Conservation (phyloP, 30 jellyfish, hydroid and myxozoan genomes). For the Cassiopea xamachana region DNA sequence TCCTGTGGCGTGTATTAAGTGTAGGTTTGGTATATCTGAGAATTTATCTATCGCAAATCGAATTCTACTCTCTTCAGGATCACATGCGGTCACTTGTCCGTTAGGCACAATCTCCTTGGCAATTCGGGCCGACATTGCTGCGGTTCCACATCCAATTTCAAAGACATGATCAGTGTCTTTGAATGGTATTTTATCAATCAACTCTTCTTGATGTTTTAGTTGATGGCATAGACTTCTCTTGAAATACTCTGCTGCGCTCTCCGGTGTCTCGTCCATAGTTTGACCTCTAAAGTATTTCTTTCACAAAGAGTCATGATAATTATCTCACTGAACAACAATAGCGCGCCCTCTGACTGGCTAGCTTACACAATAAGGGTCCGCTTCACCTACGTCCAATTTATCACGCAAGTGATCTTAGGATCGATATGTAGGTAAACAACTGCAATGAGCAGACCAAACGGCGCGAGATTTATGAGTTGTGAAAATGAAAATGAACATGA, state of each 20-base stretch:
- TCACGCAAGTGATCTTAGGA: too few relatives aligned
- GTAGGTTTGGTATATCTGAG: neutral
- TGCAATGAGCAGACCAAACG: too few relatives aligned
- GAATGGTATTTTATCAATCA: neutral
- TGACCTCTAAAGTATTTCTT: too few relatives aligned
- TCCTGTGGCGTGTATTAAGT: constrained; percentile 2
- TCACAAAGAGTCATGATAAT: too few relatives aligned
- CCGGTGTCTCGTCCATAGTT: neutral
- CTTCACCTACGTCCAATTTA: too few relatives aligned
- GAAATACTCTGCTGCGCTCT: neutral
- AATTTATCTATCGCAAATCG: constrained; percentile 8
- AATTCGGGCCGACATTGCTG: constrained; percentile 25
- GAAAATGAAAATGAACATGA: too few relatives aligned
- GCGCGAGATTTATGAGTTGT: too few relatives aligned
- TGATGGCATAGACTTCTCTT: neutral
- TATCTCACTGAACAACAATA: too few relatives aligned
- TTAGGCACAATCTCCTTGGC: constrained; percentile 19
- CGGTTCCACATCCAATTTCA: constrained; percentile 51
- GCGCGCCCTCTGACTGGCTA: too few relatives aligned
- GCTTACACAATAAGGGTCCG: too few relatives aligned
- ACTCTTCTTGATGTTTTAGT: neutral
- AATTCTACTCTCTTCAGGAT: constrained; percentile 13
- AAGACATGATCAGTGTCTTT: constrained; percentile 7
- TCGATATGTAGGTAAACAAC: too few relatives aligned
- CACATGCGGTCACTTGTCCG: constrained; percentile 29